Percentiles rank a stretch among this genome's conserved stretches.
These are phyloP conservation scores for Aricia agestis DNA, from an alignment of 1,140 invertebrate genomes.

Conservation along the genomic window DNA sequence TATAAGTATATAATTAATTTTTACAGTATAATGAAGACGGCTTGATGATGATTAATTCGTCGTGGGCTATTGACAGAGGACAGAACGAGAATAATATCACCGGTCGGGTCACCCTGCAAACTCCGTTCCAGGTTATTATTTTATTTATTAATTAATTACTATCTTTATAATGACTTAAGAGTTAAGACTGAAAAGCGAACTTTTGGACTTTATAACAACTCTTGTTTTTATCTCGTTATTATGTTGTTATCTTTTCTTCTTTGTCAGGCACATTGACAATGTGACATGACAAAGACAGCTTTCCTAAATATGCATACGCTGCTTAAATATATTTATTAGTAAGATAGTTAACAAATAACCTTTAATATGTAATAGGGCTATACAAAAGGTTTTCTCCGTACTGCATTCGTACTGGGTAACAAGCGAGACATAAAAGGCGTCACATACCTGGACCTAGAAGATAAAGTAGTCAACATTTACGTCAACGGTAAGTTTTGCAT, in stretches of 20 bases:
- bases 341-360: too few relatives aligned
- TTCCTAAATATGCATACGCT: too few relatives aligned
- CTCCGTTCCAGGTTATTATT: slow-evolving; percentile 59
- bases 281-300: too few relatives aligned
- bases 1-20: background rate
- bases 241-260: too few relatives aligned
- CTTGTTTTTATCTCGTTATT: too few relatives aligned
- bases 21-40: slow-evolving; percentile 74
- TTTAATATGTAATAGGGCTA: slow-evolving; percentile 73
- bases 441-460: slow-evolving; percentile 82
- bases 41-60: slow-evolving; percentile 69
- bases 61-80: slow-evolving; percentile 61
- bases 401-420: slow-evolving; percentile 78
- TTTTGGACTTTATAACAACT: too few relatives aligned
- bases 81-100: slow-evolving; percentile 58
- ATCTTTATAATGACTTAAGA: background rate
- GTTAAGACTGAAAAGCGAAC: too few relatives aligned
- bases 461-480: slow-evolving; percentile 79
- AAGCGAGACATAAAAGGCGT: slow-evolving; percentile 79
- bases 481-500: slow-evolving; percentile 71
- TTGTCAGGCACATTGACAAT: too few relatives aligned
- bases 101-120: slow-evolving; percentile 57
- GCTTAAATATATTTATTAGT: too few relatives aligned
- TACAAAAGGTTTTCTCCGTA: slow-evolving; percentile 79
- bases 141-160: too few relatives aligned